These are phyloP conservation scores for Heliornis fulica DNA, from an alignment of 2,113 vertebrate species.

Conservation along the genomic window DNA sequence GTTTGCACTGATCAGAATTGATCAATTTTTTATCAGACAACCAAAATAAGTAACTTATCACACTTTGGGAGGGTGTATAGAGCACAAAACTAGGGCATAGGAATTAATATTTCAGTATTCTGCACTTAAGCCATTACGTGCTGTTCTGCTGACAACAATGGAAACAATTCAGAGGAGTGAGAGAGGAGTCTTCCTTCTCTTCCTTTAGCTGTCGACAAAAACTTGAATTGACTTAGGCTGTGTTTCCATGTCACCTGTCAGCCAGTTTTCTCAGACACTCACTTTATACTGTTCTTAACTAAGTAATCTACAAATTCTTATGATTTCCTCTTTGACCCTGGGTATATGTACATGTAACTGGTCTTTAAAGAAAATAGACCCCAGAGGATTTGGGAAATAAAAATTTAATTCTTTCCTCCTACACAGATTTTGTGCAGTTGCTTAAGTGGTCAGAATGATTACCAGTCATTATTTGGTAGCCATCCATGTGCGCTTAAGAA, in stretches of 20 bases:
- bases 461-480: background rate
- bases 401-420: background rate
- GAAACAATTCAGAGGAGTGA: background rate
- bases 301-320: background rate
- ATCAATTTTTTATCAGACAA: slow-evolving; percentile 75
- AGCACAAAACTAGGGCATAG: slow-evolving; percentile 46
- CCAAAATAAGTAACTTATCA: slow-evolving; percentile 61
- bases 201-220: background rate
- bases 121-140: background rate
- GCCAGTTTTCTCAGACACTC: background rate
- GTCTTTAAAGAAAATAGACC: background rate
- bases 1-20: slow-evolving; percentile 41
- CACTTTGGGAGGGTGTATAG: background rate
- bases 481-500: background rate
- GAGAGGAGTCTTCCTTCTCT: background rate
- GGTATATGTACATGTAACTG: background rate
- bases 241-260: background rate
- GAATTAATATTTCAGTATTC: slow-evolving; percentile 72
- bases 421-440: background rate
- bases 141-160: background rate
- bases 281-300: background rate
- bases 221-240: background rate
- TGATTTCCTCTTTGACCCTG: background rate
- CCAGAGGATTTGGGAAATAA: background rate
- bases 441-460: background rate